A percentile compares a stretch with the other conserved stretches of the same genome.
These are phyloP conservation scores for Leptura quadrifasciata DNA, from an alignment of 2,888 invertebrate genomes.

Conservation along the genomic window DNA sequence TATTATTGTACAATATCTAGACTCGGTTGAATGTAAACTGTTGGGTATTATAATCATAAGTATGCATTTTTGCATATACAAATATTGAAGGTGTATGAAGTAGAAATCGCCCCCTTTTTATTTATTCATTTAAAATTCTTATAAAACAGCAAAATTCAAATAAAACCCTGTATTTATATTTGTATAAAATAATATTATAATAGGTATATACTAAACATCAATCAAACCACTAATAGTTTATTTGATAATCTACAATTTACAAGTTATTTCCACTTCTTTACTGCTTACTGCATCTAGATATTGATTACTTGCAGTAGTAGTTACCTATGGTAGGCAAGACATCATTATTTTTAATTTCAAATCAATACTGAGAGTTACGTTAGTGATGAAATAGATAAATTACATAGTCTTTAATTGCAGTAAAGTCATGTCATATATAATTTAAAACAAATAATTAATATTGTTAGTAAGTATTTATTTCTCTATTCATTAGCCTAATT, in stretches of 20 bases:
- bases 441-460: background rate
- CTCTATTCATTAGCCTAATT: background rate
- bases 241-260: background rate
- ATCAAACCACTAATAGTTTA: no score
- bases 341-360: constrained; percentile 20
- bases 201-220: background rate
- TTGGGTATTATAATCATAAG: no score
- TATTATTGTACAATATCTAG: no score
- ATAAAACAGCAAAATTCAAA: no score
- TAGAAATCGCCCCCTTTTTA: no score
- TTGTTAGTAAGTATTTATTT: constrained; percentile 3
- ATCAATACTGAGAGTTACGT: constrained; percentile 18
- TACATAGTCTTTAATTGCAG: background rate
- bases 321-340: constrained; percentile 16
- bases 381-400: constrained; percentile 3
- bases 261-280: background rate
- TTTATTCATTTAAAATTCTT: no score
- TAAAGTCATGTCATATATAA: background rate
- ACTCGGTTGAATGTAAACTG: no score
- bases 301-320: constrained; percentile 3
- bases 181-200: no score
- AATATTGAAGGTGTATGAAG: no score
- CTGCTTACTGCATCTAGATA: background rate
- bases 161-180: no score
- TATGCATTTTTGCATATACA: no score